phyloP scores from a whole-genome alignment of 2,113 vertebrate genomes.

The Alces alces region DNA sequence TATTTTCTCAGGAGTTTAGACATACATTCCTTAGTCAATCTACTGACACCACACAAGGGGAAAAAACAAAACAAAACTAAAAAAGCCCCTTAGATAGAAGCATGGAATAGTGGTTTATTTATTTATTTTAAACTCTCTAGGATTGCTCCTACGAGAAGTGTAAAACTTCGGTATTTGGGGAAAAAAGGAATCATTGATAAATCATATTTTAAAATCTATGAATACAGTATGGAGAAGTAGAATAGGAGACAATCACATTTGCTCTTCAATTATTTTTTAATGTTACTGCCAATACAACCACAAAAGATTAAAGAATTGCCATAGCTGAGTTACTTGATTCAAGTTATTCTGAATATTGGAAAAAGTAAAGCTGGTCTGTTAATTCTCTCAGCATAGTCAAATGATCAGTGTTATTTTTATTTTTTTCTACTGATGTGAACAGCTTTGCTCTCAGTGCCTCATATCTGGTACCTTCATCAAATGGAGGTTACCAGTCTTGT shows the following conservation, averaged over 20 bases:
- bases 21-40: conserved; percentile 28
- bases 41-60: background rate
- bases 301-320: background rate
- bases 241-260: background rate
- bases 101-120: conserved; percentile 51
- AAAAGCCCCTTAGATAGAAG: conserved; percentile 9
- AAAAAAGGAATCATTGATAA: background rate
- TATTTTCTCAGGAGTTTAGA: conserved; percentile 5
- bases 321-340: background rate
- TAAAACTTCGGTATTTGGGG: background rate
- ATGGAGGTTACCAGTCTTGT: background rate
- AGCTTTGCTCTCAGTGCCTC: background rate
- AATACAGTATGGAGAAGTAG: background rate
- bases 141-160: background rate
- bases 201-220: background rate
- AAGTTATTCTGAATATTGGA: background rate
- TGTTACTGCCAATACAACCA: background rate
- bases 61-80: background rate
- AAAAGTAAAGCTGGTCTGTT: background rate
- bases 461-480: background rate
- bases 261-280: conserved; percentile 4
- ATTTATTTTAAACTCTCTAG: background rate
- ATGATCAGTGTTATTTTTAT: background rate
- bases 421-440: background rate
- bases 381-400: background rate